Evolutionary conservation across 2,888 invertebrate species (phyloP).

Genomic region (Eristalis tenax): DNA sequence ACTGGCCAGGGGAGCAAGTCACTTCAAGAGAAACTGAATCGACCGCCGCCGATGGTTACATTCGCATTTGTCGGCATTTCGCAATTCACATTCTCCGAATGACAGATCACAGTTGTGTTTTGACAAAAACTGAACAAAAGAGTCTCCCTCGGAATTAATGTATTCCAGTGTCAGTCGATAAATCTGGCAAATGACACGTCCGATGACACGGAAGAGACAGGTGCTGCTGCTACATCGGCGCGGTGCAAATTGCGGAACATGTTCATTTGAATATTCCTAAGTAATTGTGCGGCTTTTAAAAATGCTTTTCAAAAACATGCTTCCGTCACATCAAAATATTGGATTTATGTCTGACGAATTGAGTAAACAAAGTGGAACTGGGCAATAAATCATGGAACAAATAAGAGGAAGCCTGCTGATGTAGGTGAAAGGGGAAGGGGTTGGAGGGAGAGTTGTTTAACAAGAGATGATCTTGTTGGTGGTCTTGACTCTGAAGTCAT

Average conservation of each 20-base stretch:
- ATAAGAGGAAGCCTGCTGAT: too few species aligned
- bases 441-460: too few species aligned
- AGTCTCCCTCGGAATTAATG: background rate
- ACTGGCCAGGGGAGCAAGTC: background rate
- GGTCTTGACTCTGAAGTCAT: too few species aligned
- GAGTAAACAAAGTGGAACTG: background rate
- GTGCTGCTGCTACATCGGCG: background rate
- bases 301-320: background rate
- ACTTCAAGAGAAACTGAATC: background rate
- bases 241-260: constrained; percentile 11
- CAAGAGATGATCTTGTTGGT: too few species aligned
- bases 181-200: constrained; percentile 37
- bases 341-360: background rate
- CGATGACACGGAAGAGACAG: constrained; percentile 25
- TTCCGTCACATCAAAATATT: background rate
- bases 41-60: background rate
- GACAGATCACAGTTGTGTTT: constrained; percentile 2
- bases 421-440: too few species aligned
- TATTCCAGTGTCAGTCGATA: constrained; percentile 35
- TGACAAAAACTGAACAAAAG: background rate
- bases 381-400: background rate
- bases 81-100: background rate
- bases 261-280: constrained; percentile 19
- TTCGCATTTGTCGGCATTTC: background rate
- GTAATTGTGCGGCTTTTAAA: background rate